Conservation (phyloP, 2,888 invertebrate genomes). For the Cacoxenus indagator region DNA sequence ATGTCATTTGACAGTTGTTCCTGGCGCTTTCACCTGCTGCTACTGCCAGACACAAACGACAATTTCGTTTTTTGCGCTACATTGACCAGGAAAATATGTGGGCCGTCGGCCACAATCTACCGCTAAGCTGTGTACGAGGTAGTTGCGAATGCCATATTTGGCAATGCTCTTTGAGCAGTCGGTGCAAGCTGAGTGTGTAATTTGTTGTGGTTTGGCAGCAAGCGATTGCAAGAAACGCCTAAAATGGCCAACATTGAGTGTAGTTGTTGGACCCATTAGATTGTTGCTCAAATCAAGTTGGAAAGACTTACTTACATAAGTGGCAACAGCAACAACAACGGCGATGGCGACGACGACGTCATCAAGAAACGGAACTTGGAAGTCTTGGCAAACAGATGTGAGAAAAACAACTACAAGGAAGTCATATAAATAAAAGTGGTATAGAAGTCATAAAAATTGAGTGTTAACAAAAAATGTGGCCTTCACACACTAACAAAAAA, state of each 20-base stretch:
- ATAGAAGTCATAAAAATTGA: not conserved
- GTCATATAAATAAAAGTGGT: not conserved
- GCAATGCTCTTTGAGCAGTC: not conserved
- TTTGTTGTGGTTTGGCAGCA: not conserved
- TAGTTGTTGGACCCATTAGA: no score
- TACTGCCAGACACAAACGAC: not conserved
- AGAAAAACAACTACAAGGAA: not conserved
- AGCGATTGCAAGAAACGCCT: not conserved
- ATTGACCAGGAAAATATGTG: constrained; percentile 2
- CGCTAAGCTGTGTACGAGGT: no score
- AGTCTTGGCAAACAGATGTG: not conserved
- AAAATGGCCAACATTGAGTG: not conserved
- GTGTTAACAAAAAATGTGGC: not conserved
- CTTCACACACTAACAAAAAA: not conserved
- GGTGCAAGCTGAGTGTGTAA: not conserved
- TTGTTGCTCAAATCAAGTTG: no score
- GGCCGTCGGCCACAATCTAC: not conserved
- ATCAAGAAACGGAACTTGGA: not conserved
- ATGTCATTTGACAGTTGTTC: not conserved
- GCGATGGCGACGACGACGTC: not conserved
- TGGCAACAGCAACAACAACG: not conserved
- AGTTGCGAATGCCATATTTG: not conserved
- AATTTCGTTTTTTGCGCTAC: not conserved
- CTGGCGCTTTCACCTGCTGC: constrained; percentile 9
- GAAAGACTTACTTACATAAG: not conserved